phyloP scores from a whole-genome alignment of 2,888 invertebrate species.

The Clivina fossor region DNA sequence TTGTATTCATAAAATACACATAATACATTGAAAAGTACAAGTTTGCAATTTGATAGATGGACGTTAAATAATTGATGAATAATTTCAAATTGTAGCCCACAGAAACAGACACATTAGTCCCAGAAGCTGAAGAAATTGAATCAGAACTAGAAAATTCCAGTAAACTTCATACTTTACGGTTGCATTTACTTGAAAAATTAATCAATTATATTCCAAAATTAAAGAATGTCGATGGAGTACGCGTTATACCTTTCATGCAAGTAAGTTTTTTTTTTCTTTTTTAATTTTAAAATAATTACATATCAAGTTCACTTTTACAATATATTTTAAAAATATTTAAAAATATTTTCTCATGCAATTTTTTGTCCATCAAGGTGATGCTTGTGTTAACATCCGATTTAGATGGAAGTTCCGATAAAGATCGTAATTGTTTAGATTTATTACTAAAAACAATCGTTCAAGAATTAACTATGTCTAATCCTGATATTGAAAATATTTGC shows the following conservation, averaged over 20 bases:
- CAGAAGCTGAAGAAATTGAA: slow-evolving; percentile 46
- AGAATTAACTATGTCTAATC: slow-evolving; percentile 68
- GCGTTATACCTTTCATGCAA: slow-evolving; percentile 91
- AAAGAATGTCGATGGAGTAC: slow-evolving; percentile 75
- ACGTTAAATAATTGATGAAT: background rate
- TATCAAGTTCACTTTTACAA: too few relatives aligned
- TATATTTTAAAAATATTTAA: slow-evolving; percentile 17
- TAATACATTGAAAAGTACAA: background rate
- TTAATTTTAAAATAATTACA: too few relatives aligned
- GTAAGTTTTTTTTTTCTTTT: slow-evolving; percentile 46
- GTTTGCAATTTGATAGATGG: too few relatives aligned
- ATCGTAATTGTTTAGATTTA: slow-evolving; percentile 74
- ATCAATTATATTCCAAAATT: slow-evolving; percentile 77
- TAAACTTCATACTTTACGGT: slow-evolving; percentile 66
- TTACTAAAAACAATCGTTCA: slow-evolving; percentile 72
- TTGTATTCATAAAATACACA: background rate
- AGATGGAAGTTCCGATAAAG: slow-evolving; percentile 80
- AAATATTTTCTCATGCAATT: slow-evolving; percentile 16
- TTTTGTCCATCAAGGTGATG: slow-evolving; percentile 62
- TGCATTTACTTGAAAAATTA: slow-evolving; percentile 73
- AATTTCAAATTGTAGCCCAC: slow-evolving; percentile 36
- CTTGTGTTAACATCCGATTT: slow-evolving; percentile 88
- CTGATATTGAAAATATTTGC: slow-evolving; percentile 58
- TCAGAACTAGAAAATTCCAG: slow-evolving; percentile 51
- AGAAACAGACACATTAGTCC: slow-evolving; percentile 45